Conservation (phyloP, 2,113 vertebrate species). For the Crotalus tigris region DNA sequence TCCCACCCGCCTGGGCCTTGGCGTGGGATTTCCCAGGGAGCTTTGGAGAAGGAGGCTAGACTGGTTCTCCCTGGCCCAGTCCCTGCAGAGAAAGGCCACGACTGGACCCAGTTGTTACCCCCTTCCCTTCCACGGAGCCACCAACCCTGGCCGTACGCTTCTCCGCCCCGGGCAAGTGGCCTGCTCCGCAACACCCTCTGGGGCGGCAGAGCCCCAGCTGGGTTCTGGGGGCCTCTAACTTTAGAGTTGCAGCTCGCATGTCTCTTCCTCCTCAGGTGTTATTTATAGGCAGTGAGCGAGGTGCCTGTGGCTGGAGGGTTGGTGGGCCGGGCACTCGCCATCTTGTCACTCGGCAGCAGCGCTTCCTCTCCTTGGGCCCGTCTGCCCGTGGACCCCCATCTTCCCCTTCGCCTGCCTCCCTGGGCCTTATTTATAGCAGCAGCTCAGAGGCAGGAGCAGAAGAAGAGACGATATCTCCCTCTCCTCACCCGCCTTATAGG, state of each 20-base stretch:
- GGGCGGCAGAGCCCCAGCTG: background rate
- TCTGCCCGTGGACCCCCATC: no score
- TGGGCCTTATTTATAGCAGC: background rate
- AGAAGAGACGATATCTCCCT: background rate
- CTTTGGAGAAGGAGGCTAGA: background rate
- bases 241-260: no score
- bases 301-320: background rate
- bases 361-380: background rate
- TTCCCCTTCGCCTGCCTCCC: no score
- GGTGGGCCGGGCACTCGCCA: background rate
- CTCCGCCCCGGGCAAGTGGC: background rate
- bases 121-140: background rate
- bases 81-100: no score
- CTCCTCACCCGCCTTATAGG: background rate
- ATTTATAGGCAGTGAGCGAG: background rate
- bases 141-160: no score
- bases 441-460: background rate
- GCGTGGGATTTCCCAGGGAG: no score
- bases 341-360: background rate
- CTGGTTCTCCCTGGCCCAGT: background rate
- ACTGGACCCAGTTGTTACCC: no score
- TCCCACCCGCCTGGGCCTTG: no score
- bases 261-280: background rate
- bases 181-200: no score
- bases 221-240: no score